These are phyloP conservation scores for Xyrauchen texanus DNA, from an alignment of 2,113 vertebrate genomes.

Conservation along the genomic window DNA sequence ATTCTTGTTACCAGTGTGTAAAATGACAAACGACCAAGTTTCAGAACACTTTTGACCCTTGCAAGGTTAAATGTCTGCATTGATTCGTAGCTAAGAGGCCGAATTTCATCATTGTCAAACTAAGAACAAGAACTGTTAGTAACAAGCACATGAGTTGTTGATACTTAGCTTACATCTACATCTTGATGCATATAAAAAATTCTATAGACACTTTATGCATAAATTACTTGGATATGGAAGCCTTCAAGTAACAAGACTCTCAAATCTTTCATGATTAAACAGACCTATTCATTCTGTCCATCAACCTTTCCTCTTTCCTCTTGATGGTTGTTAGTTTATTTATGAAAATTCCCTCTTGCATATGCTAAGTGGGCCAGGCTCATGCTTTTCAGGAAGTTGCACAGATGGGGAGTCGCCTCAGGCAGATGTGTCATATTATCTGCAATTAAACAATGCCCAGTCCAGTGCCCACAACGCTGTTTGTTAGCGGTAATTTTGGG, in stretches of 20 bases:
- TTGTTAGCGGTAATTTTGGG: conserved; percentile 45
- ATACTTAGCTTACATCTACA: too few relatives aligned
- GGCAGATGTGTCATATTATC: conserved; percentile 26
- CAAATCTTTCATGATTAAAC: too few relatives aligned
- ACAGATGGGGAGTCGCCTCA: conserved; percentile 39
- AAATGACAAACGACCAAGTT: conserved; percentile 20
- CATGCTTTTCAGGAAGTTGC: not conserved
- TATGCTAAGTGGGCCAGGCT: conserved; percentile 4
- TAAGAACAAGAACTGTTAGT: not conserved
- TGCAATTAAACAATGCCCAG: conserved; percentile 44
- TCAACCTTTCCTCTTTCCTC: conserved; percentile 3
- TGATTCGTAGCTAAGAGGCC: conserved; percentile 10
- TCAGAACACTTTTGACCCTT: not conserved
- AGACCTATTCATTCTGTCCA: too few relatives aligned
- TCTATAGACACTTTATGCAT: too few relatives aligned
- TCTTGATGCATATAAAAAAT: too few relatives aligned
- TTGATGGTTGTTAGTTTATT: not conserved
- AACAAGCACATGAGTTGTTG: too few relatives aligned
- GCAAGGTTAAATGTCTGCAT: not conserved
- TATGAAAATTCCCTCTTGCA: not conserved
- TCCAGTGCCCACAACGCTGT: conserved; percentile 34
- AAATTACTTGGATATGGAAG: too few relatives aligned
- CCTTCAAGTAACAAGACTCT: too few relatives aligned
- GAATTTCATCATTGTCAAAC: conserved; percentile 24
- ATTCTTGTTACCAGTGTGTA: not conserved